These are phyloP conservation scores for Zoanthus gigantus DNA, from an alignment of 92 coral and sea anemone species.

Conservation along the genomic window DNA sequence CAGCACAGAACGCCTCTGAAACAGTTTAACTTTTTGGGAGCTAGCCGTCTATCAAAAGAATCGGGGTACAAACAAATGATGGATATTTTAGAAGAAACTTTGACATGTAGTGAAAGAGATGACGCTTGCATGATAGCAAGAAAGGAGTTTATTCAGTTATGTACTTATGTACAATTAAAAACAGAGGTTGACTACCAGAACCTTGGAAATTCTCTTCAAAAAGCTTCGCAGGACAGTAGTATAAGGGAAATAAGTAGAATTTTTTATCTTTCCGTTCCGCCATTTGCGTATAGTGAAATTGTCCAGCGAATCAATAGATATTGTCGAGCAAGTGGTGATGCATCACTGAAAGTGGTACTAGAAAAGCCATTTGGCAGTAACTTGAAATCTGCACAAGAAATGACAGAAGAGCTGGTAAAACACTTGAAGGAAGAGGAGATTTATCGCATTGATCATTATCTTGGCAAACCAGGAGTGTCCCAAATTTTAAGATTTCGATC, in stretches of 20 bases:
- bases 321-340: conserved; percentile 68
- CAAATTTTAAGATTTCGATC: conserved; percentile 84
- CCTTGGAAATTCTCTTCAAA: conserved; percentile 67
- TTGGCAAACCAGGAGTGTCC: conserved; percentile 89
- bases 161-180: conserved; percentile 71
- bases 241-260: conserved; percentile 76
- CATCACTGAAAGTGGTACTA: conserved; percentile 77
- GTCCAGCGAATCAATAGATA: conserved; percentile 69
- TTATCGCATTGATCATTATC: conserved; percentile 92
- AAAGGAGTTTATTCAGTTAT: conserved; percentile 50
- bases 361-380: conserved; percentile 97
- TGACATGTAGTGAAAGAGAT: conserved; percentile 63
- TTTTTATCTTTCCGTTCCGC: conserved; percentile 94
- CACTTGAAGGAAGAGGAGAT: conserved; percentile 84
- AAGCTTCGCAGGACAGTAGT: conserved; percentile 28
- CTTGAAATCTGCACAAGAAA: conserved; percentile 73
- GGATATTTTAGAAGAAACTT: conserved; percentile 56
- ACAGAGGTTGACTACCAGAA: conserved; percentile 69
- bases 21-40: conserved; percentile 73
- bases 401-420: conserved; percentile 64
- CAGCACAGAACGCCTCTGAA: conserved; percentile 45
- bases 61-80: conserved; percentile 67
- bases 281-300: conserved; percentile 85
- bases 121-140: conserved; percentile 19
- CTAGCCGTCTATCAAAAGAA: conserved; percentile 69